Base-by-base conservation (phyloP, 1,140 invertebrate genomes). In the Aphaenogaster rudis region DNA sequence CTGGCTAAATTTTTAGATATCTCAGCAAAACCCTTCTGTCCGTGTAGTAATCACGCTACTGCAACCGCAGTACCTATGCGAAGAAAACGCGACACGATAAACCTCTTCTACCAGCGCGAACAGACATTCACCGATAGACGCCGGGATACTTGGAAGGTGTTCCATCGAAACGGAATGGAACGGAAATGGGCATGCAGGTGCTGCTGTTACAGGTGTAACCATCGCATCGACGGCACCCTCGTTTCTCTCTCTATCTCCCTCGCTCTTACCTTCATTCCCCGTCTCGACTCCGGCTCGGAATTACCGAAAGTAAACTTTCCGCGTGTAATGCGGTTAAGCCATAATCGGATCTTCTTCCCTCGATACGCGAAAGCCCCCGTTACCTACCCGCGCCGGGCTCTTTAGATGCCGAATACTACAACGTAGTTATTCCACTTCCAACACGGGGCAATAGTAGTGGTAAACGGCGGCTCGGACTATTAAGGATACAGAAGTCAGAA, bases 291-390 rank as follows among this genome's bases (percentile, higher is more conserved):
- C 69, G 74, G 77, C 80, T 85, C 81, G 71, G 88, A 91, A 91
- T 89, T 91, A 91, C 90, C 88, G 80, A 91, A 91, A 91, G 90
- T 87, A 91, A 91, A 91, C 90, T 91, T 91, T 91, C 90, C 85
- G 76, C 90, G 80, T 91, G 88, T 91, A 91, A 91, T 91, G 90
- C 90, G 90, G 90, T 91, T 91, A 91, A 91, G 88, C 88, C 88
- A 91, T 91, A 91, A 91, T 91, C 90, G 90, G 90, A 91, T 91
- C 90, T 91, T 89, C 80, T 85, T 87, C 72, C 54, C 63, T 85
- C 90, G 88, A 91, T 90, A 90, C 89, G 78, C 78, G 76, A 71
- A 28, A 89, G 76, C 63, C 48, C 77, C 48, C 77, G 77, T 82
- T 87, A 85, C 76, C 88, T 77, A 72, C 54, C 66, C 28, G 21